Evolutionary conservation across 2,888 invertebrate genomes (phyloP), one percentile per base, ranked within the genome.

Genomic region (Amblyjoppa fuscipennis): DNA sequence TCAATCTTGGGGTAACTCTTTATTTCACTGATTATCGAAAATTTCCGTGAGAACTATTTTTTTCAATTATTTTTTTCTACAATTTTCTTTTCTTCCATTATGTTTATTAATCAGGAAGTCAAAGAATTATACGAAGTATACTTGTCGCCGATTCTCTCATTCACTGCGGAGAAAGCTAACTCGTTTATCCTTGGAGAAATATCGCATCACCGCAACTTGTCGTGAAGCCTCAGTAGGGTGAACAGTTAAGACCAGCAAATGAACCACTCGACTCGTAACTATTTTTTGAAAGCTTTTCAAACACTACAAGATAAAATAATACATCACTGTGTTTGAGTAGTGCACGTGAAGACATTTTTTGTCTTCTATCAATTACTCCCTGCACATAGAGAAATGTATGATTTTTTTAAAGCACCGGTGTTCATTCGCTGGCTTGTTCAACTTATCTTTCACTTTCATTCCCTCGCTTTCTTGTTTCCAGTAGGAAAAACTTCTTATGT

Each of bases 401-500:
- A 20, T 41, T 41, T 41, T 41, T 7, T 41, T 7, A 11, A 41
- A 41, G 7, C 9, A 9, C 45, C 45, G 51, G 56, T 61, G 69
- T 68, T 71, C 69, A 25, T 51, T 75, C 61, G 53, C 45, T 70
- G 31, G 53, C 25, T 64, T 49, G 51, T 76, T 68, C 38, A 51
- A 68, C 75, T 77, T 70, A 59, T 68, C 66, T 61, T 69, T 56
- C 45, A 41, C 11, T 59, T 20, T 64, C 61, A 25, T 71, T 61
- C 45, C 73, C 49, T 73, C 59, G 87, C 70, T 73, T 87, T 81
- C 85, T 78, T 79, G 85, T 76, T 84, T 76, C 71, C 76, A 51
- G 75, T 85, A 84, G 77, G 87, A 90, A 91, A 91, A 89, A 89
- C 53, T 31, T 81, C 41, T 83, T 81, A 80, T 71, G 61, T 83